These are phyloP conservation scores for Ladona fulva DNA, from an alignment of 1,140 invertebrate species.

Conservation along the genomic window DNA sequence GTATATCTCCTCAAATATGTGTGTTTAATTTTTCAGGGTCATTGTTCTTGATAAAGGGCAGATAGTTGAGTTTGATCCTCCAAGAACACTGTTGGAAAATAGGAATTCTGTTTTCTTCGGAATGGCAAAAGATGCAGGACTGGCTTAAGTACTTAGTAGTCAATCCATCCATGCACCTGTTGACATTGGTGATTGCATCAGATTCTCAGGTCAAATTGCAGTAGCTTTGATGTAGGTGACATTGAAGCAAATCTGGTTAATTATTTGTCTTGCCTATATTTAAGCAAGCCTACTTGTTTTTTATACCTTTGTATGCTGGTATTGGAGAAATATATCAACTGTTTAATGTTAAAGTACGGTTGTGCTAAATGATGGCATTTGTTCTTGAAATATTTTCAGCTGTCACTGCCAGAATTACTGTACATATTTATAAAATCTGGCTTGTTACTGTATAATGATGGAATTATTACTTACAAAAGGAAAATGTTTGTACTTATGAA, in stretches of 20 bases:
- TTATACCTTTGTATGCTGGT: background rate
- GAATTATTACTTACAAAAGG: background rate
- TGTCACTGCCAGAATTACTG: background rate
- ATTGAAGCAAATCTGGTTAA: background rate
- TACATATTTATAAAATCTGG: too few species aligned
- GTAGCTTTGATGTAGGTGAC: background rate
- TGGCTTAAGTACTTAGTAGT: background rate
- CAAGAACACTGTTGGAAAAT: slow-evolving; percentile 61
- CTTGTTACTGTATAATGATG: background rate
- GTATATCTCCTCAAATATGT: background rate
- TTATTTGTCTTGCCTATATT: background rate
- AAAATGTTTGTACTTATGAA: background rate
- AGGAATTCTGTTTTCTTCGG: slow-evolving; percentile 75
- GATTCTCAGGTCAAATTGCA: background rate
- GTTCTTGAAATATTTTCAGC: background rate
- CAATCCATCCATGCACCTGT: background rate
- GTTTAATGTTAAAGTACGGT: background rate
- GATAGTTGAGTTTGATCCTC: slow-evolving; percentile 73
- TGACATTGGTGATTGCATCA: background rate
- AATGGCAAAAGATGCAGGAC: slow-evolving; percentile 87
- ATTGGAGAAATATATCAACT: background rate
- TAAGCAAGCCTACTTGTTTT: background rate
- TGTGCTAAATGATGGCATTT: background rate
- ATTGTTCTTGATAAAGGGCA: slow-evolving; percentile 83
- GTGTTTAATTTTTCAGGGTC: slow-evolving; percentile 47